Percentiles rank a stretch among this genome's conserved stretches.
These are phyloP conservation scores for Tragelaphus buxtoni DNA, from an alignment of 2,113 vertebrate species.

Conservation along the genomic window DNA sequence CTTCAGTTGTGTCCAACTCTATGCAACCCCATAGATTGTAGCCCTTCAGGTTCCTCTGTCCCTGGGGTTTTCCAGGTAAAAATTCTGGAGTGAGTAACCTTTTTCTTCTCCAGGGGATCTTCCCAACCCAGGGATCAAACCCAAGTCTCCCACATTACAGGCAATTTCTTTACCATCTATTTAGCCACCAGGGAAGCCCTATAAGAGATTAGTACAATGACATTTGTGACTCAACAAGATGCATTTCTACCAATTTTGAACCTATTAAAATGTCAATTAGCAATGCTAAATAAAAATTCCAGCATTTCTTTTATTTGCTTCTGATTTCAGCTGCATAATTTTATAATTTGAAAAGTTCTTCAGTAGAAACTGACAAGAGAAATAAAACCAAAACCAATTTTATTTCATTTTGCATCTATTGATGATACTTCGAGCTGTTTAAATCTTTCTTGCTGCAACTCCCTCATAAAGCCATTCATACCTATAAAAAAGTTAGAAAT, in stretches of 20 bases:
- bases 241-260: neutral
- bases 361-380: conserved; percentile 59
- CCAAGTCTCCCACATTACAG: neutral
- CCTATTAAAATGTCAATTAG: conserved; percentile 13
- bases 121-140: neutral
- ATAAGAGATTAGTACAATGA: neutral
- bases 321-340: conserved; percentile 45
- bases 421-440: neutral
- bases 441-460: neutral
- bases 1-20: neutral
- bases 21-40: neutral
- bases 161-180: neutral
- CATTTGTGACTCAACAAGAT: neutral
- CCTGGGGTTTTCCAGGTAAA: neutral
- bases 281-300: neutral
- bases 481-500: neutral
- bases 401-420: conserved; percentile 44
- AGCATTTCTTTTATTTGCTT: conserved; percentile 33
- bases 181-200: neutral
- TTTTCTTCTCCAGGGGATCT: neutral
- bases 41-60: neutral
- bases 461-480: neutral
- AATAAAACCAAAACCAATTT: conserved; percentile 51
- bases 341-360: conserved; percentile 66
- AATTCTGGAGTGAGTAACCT: neutral